These are phyloP conservation scores for Clarias laeviceps DNA, from an alignment of 2,797 vertebrate species.

Conservation along the genomic window DNA sequence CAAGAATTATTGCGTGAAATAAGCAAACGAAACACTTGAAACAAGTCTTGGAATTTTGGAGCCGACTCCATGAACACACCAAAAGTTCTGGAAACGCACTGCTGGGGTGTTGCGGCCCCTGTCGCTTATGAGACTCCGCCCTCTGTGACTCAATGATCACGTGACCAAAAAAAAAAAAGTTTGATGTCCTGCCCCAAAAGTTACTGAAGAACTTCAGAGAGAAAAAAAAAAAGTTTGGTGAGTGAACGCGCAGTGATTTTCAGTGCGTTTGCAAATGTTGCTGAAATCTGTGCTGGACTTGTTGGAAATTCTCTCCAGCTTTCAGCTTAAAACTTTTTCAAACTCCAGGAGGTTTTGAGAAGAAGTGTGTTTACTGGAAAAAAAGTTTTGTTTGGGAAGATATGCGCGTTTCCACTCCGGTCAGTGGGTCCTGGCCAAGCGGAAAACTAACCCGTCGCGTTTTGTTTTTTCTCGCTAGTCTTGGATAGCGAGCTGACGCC, in stretches of 20 bases:
- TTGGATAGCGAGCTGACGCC: constrained; percentile 44
- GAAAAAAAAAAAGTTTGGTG: constrained; percentile 63
- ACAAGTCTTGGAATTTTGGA: background rate
- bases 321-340: background rate
- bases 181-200: constrained; percentile 68
- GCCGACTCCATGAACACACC: background rate
- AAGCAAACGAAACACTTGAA: no score
- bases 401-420: constrained; percentile 74
- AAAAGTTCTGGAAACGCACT: background rate
- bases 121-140: constrained; percentile 33
- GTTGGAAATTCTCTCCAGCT: background rate
- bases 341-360: constrained; percentile 12
- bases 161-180: constrained; percentile 27
- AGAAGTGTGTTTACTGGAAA: background rate
- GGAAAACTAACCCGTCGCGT: constrained; percentile 55
- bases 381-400: constrained; percentile 50
- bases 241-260: constrained; percentile 77
- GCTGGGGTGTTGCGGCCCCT: constrained; percentile 37
- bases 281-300: background rate
- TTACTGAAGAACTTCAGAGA: constrained; percentile 64
- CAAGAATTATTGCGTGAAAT: background rate
- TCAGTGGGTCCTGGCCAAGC: constrained; percentile 69
- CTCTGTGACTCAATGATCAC: background rate
- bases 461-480: constrained; percentile 53
- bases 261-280: constrained; percentile 16